Base-by-base conservation (phyloP, 2,797 vertebrate genomes). In the Nyctalus aviator region DNA sequence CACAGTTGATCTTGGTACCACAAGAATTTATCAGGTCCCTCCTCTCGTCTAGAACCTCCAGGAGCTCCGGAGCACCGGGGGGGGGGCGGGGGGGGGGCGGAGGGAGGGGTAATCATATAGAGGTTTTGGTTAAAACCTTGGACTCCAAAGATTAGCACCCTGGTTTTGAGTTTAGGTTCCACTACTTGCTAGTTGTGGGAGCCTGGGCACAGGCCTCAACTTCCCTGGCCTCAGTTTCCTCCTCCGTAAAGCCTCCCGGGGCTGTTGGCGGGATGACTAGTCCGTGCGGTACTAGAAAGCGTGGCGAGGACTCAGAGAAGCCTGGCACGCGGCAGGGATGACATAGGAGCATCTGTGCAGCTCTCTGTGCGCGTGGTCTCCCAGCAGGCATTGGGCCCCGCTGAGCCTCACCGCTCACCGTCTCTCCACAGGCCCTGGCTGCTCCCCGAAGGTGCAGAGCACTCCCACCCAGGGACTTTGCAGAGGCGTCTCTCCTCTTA, bases 221-320 rank as follows among this genome's bases (percentile, higher is more conserved):
- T 84, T 88, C 57, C 64, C 62, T 23, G 84, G 41, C 84, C 68
- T 75, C 62, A 8, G 20, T 94, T 81, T 89, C 76, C 84, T 82
- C 23, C 57, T 82, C 73, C 46, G 44, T 68, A n/a, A 77, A 89
- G 17, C 35, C n/a, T 72, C 59, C 32, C 46, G 76, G 62, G 18
- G 10, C 66, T 68, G 46, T 53, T 27, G 48, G 64, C 66, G 82
- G 32, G 68, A n/a, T 83, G 14, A 12, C 53, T 55, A 55, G 21
- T 23, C 53, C 0, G 1, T 32, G 21, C 75, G 55, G 57, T 75
- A 32, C 64, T 7, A 5, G 15, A 18, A 8, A 48, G n/a, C 20
- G 10, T 8, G 25, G 77, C 44, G 6, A 0, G n/a, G n/a, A 37
- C 76, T 46, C 25, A 66, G 50, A n/a, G 20, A 62, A 90, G 44